Percentiles rank a stretch among this genome's conserved stretches.
These are phyloP conservation scores for Plecturocebus donacophilus DNA, from an alignment of 2,113 vertebrate species.

Conservation along the genomic window DNA sequence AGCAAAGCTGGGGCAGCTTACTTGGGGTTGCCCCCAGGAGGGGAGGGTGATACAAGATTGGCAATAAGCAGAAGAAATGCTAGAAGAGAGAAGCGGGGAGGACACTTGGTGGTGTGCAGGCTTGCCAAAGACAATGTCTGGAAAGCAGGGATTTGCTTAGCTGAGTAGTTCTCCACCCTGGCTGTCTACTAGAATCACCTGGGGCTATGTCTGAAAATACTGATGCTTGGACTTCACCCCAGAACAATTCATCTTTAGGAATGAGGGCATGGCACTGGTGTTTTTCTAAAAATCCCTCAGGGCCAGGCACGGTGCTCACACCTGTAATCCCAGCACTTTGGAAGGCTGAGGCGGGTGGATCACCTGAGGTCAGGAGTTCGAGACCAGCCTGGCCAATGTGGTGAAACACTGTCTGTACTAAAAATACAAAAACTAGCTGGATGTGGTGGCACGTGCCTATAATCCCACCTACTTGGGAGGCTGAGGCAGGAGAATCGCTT, in stretches of 20 bases:
- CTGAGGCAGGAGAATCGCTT: not conserved
- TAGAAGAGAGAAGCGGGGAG: not conserved
- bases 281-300: not conserved
- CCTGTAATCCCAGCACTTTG: not conserved
- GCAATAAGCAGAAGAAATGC: not conserved
- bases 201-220: not conserved
- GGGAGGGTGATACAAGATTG: not conserved
- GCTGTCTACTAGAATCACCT: not conserved
- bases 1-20: not conserved
- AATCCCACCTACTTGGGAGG: not conserved
- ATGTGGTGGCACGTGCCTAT: not conserved
- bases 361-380: not conserved
- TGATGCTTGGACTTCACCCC: not conserved
- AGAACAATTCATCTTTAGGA: not conserved
- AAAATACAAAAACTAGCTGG: not conserved
- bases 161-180: not conserved
- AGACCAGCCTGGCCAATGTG: not conserved
- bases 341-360: not conserved
- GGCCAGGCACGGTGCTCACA: not conserved
- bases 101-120: too few relatives aligned
- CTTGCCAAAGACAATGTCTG: not conserved
- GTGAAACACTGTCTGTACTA: not conserved
- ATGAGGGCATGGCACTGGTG: not conserved
- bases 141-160: not conserved
- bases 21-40: not conserved